Conservation (phyloP, 2,113 vertebrate genomes). For the Poeciliopsis retropinna region DNA sequence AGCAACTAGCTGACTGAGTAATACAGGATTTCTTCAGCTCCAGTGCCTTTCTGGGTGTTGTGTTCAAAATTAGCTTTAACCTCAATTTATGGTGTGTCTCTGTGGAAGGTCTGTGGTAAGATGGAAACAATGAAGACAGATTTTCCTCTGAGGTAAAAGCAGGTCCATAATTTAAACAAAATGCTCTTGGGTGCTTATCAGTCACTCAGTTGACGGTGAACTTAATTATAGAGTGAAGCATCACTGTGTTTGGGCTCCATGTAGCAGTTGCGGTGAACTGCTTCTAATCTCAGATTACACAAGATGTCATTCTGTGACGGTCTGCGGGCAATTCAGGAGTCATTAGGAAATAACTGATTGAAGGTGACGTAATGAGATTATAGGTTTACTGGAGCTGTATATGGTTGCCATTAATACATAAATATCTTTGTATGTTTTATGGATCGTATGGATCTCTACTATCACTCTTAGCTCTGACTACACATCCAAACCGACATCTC, state of each 20-base stretch:
- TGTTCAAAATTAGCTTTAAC: conserved; percentile 46
- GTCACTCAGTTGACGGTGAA: conserved; percentile 28
- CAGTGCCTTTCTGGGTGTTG: conserved; percentile 36
- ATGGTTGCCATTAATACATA: neutral
- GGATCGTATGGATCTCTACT: neutral
- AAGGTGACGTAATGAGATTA: neutral
- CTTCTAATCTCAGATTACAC: conserved; percentile 23
- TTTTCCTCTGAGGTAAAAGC: conserved; percentile 18
- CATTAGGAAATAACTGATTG: conserved; percentile 1
- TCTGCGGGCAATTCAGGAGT: conserved; percentile 1
- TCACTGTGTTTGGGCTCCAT: conserved; percentile 8
- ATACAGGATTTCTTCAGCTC: conserved; percentile 47
- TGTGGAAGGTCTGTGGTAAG: conserved; percentile 14
- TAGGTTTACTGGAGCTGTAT: neutral
- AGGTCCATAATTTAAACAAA: conserved; percentile 9
- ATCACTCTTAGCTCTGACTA: neutral
- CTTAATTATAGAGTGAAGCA: conserved; percentile 41
- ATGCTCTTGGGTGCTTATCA: neutral
- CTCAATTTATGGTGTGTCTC: conserved; percentile 31
- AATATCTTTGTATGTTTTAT: neutral
- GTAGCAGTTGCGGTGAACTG: conserved; percentile 11
- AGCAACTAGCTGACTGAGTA: conserved; percentile 14
- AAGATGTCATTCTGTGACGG: neutral
- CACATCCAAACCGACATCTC: too few relatives aligned
- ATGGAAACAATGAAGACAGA: conserved; percentile 17